A percentile compares a stretch with the other conserved stretches of the same genome.
Evolutionary conservation across 2,113 vertebrate species (phyloP).

Genomic region (Bos indicus): DNA sequence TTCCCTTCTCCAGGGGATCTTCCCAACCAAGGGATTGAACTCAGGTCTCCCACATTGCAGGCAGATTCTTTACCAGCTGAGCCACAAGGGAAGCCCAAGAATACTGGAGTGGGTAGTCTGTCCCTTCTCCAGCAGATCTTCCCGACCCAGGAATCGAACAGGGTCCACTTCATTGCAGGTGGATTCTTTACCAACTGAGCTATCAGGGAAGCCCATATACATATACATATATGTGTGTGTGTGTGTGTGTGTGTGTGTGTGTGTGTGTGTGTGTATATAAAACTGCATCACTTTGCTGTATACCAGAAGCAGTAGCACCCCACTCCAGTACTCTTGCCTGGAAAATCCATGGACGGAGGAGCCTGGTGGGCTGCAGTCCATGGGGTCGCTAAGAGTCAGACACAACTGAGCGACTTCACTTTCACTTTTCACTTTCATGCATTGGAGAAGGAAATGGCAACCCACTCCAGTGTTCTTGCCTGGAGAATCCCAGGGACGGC

Average conservation of each 20-base stretch:
- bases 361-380: no score
- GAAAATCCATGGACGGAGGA: no score
- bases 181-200: background rate
- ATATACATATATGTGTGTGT: background rate
- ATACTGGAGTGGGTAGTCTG: background rate
- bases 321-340: no score
- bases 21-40: background rate
- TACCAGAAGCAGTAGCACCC: background rate
- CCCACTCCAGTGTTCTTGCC: no score
- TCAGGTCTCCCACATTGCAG: background rate
- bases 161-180: background rate
- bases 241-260: no score
- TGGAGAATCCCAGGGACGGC: no score
- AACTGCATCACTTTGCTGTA: background rate
- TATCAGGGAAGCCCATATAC: background rate
- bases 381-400: no score
- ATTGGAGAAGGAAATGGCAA: no score
- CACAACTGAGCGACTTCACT: no score
- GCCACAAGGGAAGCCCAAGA: background rate
- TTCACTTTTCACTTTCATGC: no score
- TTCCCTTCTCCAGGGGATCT: background rate
- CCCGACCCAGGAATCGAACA: fast-evolving
- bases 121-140: background rate
- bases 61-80: background rate
- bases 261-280: background rate